Conservation (phyloP, 2,888 invertebrate genomes). For the Caenorhabditis angaria region DNA sequence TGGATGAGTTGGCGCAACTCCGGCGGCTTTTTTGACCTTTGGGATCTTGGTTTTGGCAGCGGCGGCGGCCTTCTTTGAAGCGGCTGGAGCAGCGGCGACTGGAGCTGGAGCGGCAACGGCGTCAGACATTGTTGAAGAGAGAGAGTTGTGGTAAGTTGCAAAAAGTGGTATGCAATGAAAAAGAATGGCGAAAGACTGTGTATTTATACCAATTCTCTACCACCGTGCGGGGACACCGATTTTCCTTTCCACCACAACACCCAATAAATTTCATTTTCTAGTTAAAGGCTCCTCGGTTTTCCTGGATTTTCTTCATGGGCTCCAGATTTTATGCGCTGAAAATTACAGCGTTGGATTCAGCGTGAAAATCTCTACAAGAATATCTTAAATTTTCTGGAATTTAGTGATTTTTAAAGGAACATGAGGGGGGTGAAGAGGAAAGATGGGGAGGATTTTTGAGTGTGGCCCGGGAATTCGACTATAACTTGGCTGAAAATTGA, state of each 20-base stretch:
- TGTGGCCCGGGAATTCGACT: no score
- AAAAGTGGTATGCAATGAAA: not conserved
- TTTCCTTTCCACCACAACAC: not conserved
- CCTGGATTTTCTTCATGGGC: not conserved
- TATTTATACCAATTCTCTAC: not conserved
- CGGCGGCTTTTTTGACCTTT: conserved; percentile 10
- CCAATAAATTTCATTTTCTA: not conserved
- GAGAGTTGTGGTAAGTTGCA: not conserved
- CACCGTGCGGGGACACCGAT: conserved; percentile 14
- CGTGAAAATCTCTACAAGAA: no score
- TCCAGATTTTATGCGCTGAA: no score
- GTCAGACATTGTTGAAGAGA: conserved; percentile 17
- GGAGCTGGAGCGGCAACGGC: conserved; percentile 11
- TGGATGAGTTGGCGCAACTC: conserved; percentile 60
- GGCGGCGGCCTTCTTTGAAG: conserved; percentile 6
- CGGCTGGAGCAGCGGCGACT: conserved; percentile 6
- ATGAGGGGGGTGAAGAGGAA: no score
- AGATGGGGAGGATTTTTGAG: no score
- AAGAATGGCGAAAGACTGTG: not conserved
- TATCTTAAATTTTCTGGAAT: no score
- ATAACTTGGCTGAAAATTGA: no score
- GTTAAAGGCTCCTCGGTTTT: not conserved
- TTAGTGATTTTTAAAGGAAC: no score
- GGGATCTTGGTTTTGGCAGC: conserved; percentile 17
- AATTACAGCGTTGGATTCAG: no score